These are phyloP conservation scores for Conus ventricosus DNA, from an alignment of 1,140 invertebrate genomes.

Conservation along the genomic window DNA sequence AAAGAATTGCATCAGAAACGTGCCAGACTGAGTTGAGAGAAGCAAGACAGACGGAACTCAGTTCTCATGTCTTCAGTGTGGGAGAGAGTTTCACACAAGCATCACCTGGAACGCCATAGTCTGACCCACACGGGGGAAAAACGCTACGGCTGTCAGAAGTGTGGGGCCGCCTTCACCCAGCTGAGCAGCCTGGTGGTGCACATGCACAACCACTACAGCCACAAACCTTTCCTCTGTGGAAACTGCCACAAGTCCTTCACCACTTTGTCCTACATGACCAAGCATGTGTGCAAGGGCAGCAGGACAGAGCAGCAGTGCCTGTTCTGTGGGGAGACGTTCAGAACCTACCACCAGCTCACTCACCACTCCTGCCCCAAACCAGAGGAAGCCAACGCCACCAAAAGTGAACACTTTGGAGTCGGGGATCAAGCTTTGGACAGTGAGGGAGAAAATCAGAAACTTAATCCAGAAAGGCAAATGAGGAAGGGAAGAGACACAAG, in stretches of 20 bases:
- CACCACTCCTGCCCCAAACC: not conserved
- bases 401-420: not conserved
- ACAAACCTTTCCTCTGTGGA: slow-evolving; percentile 11
- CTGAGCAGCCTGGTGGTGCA: slow-evolving; percentile 5
- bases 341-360: not conserved
- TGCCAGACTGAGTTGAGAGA: not conserved
- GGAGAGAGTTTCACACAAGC: not conserved
- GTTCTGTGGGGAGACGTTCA: not conserved
- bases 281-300: not conserved
- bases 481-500: not conserved
- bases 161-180: slow-evolving; percentile 27
- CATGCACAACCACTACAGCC: not conserved
- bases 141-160: slow-evolving; percentile 80
- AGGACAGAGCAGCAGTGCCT: not conserved
- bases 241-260: slow-evolving; percentile 7
- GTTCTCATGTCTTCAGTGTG: not conserved
- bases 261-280: not conserved
- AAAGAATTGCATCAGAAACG: not conserved
- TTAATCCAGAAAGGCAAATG: not conserved
- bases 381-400: not conserved
- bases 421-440: not conserved
- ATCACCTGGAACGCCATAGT: slow-evolving; percentile 77
- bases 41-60: not conserved
- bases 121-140: slow-evolving; percentile 96
- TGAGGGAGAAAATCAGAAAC: not conserved